A percentile compares a stretch with the other conserved stretches of the same genome.
Conservation (phyloP, 2,797 vertebrate species). For the Pseudopleuronectes americanus region DNA sequence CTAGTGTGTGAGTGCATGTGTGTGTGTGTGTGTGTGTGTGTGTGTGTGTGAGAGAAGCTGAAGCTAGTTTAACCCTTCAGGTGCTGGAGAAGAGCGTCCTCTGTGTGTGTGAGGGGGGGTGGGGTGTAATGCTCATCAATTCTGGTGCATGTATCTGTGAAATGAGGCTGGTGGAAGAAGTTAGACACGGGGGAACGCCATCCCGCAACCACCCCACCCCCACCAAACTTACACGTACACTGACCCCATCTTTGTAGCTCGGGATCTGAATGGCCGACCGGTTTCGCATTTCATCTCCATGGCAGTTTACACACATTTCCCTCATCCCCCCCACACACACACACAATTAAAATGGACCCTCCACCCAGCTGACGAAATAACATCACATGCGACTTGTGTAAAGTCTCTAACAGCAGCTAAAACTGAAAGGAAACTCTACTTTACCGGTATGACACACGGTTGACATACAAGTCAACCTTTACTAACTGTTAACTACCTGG, state of each 20-base stretch:
- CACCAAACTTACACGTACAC: conserved; percentile 46
- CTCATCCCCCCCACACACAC: conserved; percentile 33
- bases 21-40: conserved; percentile 72
- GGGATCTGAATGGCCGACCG: conserved; percentile 74
- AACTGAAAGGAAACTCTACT: conserved; percentile 34
- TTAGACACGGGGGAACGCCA: conserved; percentile 11
- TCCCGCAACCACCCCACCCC: background rate
- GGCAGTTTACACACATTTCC: conserved; percentile 64
- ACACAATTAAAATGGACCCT: conserved; percentile 15
- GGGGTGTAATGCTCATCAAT: background rate
- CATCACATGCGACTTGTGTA: conserved; percentile 37
- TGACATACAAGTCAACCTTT: background rate
- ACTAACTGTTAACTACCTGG: background rate
- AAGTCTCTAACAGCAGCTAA: conserved; percentile 18
- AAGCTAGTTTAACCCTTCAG: conserved; percentile 89
- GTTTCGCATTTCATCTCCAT: conserved; percentile 79
- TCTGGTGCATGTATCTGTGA: conserved; percentile 7
- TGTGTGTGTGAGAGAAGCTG: conserved; percentile 77
- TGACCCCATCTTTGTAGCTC: conserved; percentile 67
- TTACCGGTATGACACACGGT: background rate
- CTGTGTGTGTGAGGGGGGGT: conserved; percentile 12
- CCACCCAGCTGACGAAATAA: conserved; percentile 33
- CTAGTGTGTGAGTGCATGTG: conserved; percentile 65
- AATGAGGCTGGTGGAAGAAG: conserved; percentile 51
- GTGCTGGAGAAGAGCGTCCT: conserved; percentile 54